Conservation (phyloP, 2,888 invertebrate species). For the Drosophila melanosoma region DNA sequence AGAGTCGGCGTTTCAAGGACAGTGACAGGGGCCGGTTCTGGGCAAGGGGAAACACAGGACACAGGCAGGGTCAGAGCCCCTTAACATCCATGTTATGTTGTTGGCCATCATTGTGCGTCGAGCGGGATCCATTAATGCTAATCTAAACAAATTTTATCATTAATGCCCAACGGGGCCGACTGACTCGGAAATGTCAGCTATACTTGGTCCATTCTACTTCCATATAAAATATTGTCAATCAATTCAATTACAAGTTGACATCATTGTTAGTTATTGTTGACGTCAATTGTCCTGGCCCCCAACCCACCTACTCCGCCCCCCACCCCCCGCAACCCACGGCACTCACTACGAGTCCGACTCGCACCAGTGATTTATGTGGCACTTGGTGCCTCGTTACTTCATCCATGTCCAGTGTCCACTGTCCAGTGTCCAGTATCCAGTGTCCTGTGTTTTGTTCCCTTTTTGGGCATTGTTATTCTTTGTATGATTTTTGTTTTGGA, state of each 20-base stretch:
- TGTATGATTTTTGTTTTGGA: conserved; percentile 14
- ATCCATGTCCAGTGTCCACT: conserved; percentile 14
- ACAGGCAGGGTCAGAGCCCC: conserved; percentile 14
- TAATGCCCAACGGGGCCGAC: conserved; percentile 50
- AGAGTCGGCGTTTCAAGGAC: conserved; percentile 1
- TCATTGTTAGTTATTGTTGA: conserved; percentile 80
- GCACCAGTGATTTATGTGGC: conserved; percentile 69
- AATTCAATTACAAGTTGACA: conserved; percentile 83
- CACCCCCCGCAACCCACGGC: not conserved
- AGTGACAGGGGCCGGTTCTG: conserved; percentile 1
- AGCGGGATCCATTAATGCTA: conserved; percentile 76
- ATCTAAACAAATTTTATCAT: conserved; percentile 83
- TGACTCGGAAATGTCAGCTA: conserved; percentile 26
- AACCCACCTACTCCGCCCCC: not conserved
- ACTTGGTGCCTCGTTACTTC: conserved; percentile 57
- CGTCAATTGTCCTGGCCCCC: conserved; percentile 71
- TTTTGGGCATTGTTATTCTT: conserved; percentile 13
- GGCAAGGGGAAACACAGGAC: not conserved
- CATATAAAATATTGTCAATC: conserved; percentile 83
- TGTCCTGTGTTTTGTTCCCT: conserved; percentile 11
- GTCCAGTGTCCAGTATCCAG: conserved; percentile 10
- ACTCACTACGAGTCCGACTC: conserved; percentile 10
- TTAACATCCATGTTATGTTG: conserved; percentile 20
- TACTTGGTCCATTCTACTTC: conserved; percentile 39
- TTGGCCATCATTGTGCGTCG: conserved; percentile 25